phyloP scores from a whole-genome alignment of 2,113 vertebrate species.

The Calypte anna region DNA sequence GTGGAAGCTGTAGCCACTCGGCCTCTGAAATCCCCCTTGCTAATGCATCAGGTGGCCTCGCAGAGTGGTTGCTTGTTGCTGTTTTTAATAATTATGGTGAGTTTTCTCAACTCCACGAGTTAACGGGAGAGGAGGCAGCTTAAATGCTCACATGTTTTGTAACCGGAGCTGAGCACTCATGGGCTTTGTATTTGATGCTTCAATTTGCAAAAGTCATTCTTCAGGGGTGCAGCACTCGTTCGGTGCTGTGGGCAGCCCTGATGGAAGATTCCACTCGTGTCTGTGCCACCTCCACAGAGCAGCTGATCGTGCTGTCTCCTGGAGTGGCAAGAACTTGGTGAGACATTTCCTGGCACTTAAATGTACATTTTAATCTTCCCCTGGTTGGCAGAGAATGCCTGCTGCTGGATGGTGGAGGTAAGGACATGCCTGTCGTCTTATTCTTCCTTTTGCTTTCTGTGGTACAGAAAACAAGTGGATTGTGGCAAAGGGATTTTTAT shows the following conservation, averaged over 20 bases:
- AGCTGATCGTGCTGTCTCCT: background rate
- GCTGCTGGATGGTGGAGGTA: background rate
- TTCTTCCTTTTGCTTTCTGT: background rate
- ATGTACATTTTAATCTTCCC: background rate
- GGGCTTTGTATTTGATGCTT: background rate
- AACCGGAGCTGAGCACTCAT: background rate
- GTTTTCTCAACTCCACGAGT: background rate
- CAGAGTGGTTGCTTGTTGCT: background rate
- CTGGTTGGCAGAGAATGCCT: background rate
- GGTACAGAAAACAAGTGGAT: background rate
- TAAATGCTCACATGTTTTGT: background rate
- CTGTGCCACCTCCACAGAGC: background rate
- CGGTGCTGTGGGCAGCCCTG: background rate
- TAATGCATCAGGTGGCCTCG: background rate
- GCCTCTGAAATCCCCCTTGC: rapidly evolving
- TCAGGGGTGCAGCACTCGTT: rapidly evolving
- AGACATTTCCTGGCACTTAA: background rate
- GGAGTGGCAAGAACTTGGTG: background rate
- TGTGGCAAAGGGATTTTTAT: background rate
- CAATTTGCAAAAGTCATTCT: background rate
- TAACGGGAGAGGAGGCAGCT: background rate
- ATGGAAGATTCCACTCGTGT: background rate
- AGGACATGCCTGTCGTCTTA: background rate
- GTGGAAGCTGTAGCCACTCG: background rate
- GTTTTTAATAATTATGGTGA: background rate